Base-by-base conservation (phyloP, 2,113 vertebrate species). In the Nannobrachium achirus region DNA sequence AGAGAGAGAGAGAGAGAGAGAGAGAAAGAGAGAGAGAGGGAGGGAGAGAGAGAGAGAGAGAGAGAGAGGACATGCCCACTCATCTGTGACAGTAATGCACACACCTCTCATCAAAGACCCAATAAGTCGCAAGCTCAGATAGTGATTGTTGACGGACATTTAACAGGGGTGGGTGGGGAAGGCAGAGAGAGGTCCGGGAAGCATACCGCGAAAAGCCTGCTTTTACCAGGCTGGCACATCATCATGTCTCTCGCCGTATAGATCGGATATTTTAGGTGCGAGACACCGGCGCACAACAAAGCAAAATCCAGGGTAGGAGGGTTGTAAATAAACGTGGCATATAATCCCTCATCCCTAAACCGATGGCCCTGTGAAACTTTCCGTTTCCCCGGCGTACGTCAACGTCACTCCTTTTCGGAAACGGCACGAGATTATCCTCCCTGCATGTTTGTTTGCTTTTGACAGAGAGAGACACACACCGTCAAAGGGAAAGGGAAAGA, bases 121-220 rank as follows among this genome's bases (percentile, higher is more conserved):
- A 7, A n/a, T n/a, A n/a, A 19, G 16, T 42, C 33, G 76, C 76
- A 73, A 76, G 73, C 42, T 72, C 67, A 82, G 75, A 78, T 77
- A 41, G 38, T 10, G 15, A 11, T 8, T 19, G 56, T 64, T 86
- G 86, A 91, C 74, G 86, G 89, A 88, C 83, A 82, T 42, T 86
- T 80, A 71, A 73, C 69, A 46, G 42, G 69, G 50, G 61, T 1
- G 20, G 20, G 20, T 25, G 20, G 20, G 25, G 25, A 33, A 33
- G 25, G 25, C 3, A 57, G 55, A 33, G 13, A 62, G 25, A 20
- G 19, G 7, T 13, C 42, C 41, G 7, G 38, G 7, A 16, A 9
- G 73, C 66, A 59, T 69, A 63, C 78, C 58, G 79, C 82, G 84
- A 84, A 86, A 73, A 86, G 75, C 73, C 25, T 33, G 25, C 3